phyloP scores from a whole-genome alignment of 2,888 invertebrate genomes.

The Erebia epiphron region DNA sequence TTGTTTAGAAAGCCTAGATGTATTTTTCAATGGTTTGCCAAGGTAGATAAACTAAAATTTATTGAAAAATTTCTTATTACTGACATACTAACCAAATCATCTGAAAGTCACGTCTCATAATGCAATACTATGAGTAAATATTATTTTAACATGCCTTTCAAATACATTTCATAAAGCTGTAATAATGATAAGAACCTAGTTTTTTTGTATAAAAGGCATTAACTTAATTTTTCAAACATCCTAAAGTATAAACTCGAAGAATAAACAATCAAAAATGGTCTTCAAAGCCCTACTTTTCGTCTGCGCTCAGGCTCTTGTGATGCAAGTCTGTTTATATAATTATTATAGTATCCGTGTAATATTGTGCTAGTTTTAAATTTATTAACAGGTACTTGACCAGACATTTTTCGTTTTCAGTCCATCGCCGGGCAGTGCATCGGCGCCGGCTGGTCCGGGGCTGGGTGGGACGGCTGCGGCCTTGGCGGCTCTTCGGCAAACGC shows the following conservation, averaged over 20 bases:
- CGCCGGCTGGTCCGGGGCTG: constrained; percentile 28
- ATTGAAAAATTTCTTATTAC: not conserved
- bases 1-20: not conserved
- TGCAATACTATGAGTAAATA: not conserved
- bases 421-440: constrained; percentile 43
- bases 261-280: constrained; percentile 42
- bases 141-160: not conserved
- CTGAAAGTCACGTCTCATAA: not conserved
- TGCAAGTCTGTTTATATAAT: constrained; percentile 41
- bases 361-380: no score
- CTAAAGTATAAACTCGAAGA: constrained; percentile 24
- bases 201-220: constrained; percentile 22
- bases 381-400: not conserved
- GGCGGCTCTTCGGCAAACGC: not conserved
- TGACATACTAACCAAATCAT: not conserved
- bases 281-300: constrained; percentile 45
- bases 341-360: no score
- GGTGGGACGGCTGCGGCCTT: constrained; percentile 23
- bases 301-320: constrained; percentile 47
- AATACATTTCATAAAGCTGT: not conserved
- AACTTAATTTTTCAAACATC: not conserved
- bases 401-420: constrained; percentile 37
- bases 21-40: no score
- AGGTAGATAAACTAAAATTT: not conserved
- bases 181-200: not conserved